Percentiles rank a stretch among this genome's conserved stretches.
Conservation (phyloP, 2,888 invertebrate species). For the Entomobrya proxima region DNA sequence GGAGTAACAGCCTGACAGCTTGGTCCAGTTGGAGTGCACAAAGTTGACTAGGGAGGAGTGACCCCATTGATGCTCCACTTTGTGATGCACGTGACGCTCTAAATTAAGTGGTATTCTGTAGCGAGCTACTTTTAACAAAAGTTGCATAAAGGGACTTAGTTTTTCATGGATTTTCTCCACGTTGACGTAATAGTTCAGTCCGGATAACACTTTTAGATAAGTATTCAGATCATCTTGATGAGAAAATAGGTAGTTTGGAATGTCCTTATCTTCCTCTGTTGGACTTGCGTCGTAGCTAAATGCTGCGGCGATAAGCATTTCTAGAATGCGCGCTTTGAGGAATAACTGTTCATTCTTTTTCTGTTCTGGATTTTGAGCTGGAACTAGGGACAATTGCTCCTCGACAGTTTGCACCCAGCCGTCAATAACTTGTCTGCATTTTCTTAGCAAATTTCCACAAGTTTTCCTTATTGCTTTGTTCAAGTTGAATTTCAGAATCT, state of each 20-base stretch:
- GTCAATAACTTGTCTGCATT: not conserved
- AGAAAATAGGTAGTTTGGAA: not conserved
- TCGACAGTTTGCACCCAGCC: slow-evolving; percentile 28
- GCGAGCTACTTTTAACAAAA: not conserved
- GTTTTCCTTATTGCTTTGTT: not conserved
- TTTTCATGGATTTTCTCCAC: not conserved
- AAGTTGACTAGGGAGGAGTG: not conserved
- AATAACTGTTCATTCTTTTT: slow-evolving; percentile 3
- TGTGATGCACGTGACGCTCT: not conserved
- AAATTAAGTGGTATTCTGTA: not conserved
- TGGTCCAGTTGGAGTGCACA: not conserved
- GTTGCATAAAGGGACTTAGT: not conserved
- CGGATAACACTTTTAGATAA: not conserved
- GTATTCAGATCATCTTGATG: not conserved
- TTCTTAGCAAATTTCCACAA: not conserved
- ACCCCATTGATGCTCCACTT: not conserved
- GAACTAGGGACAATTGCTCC: not conserved
- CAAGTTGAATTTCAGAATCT: not conserved
- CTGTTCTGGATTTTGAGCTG: not conserved
- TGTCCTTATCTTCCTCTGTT: not conserved
- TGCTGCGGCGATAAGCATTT: not conserved
- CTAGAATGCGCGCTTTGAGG: not conserved
- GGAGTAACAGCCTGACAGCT: not conserved
- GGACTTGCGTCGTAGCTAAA: not conserved
- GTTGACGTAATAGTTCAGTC: not conserved